These are phyloP conservation scores for Prionace glauca DNA, from an alignment of 2,797 vertebrate species.

Conservation along the genomic window DNA sequence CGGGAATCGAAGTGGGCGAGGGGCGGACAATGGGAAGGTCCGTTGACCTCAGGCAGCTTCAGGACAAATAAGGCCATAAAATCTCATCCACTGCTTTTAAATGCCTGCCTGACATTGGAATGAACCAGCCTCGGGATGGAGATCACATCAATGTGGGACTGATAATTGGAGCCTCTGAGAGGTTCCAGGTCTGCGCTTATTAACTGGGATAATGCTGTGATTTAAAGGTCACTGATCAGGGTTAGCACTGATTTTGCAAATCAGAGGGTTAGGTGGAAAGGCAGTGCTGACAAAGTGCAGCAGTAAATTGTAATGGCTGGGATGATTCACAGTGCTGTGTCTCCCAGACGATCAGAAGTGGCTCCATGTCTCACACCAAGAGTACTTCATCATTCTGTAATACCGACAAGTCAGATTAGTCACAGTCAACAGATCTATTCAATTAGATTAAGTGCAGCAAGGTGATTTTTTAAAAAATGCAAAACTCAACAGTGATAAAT, in stretches of 20 bases:
- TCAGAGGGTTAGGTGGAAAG: not conserved
- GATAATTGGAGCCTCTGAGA: not conserved
- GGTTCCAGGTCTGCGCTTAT: not conserved
- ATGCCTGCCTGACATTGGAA: not conserved
- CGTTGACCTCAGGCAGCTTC: too few species aligned
- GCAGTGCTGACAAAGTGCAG: not conserved
- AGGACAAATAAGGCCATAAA: too few species aligned
- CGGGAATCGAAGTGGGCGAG: too few species aligned
- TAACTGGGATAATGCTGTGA: not conserved
- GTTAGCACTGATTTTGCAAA: not conserved
- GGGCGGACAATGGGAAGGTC: too few species aligned
- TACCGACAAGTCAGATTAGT: not conserved
- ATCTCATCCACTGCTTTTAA: not conserved
- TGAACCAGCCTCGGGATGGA: not conserved
- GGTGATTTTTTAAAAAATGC: not conserved
- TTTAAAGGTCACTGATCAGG: not conserved
- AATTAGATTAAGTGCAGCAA: not conserved
- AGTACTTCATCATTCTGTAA: not conserved
- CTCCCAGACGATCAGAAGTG: not conserved
- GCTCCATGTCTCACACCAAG: slow-evolving; percentile 10
- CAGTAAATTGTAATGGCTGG: not conserved
- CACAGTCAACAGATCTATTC: not conserved
- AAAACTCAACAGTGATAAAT: slow-evolving; percentile 20
- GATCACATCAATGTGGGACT: not conserved
- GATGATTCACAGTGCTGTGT: not conserved